A percentile compares a stretch with the other conserved stretches of the same genome.
These are phyloP conservation scores for Psilopogon haemacephalus DNA, from an alignment of 2,113 vertebrate genomes.

Conservation along the genomic window DNA sequence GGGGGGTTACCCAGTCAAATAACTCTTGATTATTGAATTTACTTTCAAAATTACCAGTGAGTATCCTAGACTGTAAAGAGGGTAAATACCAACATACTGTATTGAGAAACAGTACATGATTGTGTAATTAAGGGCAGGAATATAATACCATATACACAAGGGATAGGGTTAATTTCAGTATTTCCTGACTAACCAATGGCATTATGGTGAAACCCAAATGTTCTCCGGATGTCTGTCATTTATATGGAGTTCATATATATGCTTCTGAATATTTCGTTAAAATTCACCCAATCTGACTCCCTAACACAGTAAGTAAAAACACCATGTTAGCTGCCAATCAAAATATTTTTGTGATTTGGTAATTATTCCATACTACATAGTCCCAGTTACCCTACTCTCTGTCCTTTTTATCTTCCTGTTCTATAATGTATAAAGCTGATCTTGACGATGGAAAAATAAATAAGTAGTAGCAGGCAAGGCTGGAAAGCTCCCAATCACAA, in stretches of 20 bases:
- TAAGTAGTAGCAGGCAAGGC: not conserved
- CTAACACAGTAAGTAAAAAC: slow-evolving; percentile 52
- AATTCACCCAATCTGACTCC: slow-evolving; percentile 28
- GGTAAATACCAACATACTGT: slow-evolving; percentile 37
- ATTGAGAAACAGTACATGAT: slow-evolving; percentile 43
- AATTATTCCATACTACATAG: slow-evolving; percentile 14
- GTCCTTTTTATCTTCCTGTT: slow-evolving; percentile 3
- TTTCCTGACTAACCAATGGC: slow-evolving; percentile 29
- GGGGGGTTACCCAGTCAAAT: not conserved
- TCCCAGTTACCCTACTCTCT: not conserved
- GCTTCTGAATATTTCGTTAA: slow-evolving; percentile 28
- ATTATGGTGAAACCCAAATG: slow-evolving; percentile 43
- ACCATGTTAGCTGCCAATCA: slow-evolving; percentile 23
- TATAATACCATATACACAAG: slow-evolving; percentile 21
- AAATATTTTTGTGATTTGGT: slow-evolving; percentile 26
- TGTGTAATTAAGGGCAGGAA: slow-evolving; percentile 45
- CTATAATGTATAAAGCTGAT: slow-evolving; percentile 15
- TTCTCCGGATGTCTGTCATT: slow-evolving; percentile 30
- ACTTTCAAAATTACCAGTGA: slow-evolving; percentile 20
- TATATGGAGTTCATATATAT: not conserved
- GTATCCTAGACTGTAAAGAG: slow-evolving; percentile 7
- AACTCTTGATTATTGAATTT: slow-evolving; percentile 44
- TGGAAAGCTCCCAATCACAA: not conserved
- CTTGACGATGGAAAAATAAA: slow-evolving; percentile 42
- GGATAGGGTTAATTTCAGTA: slow-evolving; percentile 32